A percentile compares a stretch with the other conserved stretches of the same genome.
phyloP scores from a whole-genome alignment of 2,113 vertebrate genomes.

The Macrotus californicus region DNA sequence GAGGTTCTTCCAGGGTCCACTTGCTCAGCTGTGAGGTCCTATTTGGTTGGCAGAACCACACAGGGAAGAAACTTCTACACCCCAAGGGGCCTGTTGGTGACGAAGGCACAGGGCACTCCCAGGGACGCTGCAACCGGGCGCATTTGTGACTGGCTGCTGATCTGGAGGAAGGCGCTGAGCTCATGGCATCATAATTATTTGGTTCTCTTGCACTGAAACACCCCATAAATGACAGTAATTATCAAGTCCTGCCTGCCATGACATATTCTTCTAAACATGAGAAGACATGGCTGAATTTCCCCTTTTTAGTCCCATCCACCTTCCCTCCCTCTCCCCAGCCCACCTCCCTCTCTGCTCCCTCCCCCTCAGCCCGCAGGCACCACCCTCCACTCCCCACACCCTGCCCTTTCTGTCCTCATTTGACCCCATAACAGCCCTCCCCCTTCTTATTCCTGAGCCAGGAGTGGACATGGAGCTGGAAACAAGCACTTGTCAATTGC shows the following conservation, averaged over 20 bases:
- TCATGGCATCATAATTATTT: conserved; percentile 51
- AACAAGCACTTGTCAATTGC: neutral
- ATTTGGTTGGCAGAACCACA: neutral
- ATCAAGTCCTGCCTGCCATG: conserved; percentile 40
- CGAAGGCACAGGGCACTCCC: neutral
- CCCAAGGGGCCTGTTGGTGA: neutral
- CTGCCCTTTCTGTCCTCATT: neutral
- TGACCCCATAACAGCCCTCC: neutral
- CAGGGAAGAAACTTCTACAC: neutral
- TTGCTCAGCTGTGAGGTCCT: neutral
- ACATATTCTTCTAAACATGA: conserved; percentile 46
- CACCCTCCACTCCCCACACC: neutral
- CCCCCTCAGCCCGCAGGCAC: fast-evolving
- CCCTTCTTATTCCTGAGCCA: neutral
- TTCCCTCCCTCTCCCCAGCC: neutral
- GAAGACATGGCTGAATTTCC: neutral
- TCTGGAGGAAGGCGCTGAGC: conserved; percentile 36
- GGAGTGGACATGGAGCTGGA: neutral
- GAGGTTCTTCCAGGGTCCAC: neutral
- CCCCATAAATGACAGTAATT: conserved; percentile 63
- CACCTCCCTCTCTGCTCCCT: neutral
- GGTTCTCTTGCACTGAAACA: conserved; percentile 56
- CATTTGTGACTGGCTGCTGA: conserved; percentile 5
- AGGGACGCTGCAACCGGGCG: neutral
- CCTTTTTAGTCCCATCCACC: neutral